Percentiles rank a stretch among this genome's conserved stretches.
These are phyloP conservation scores for Acronicta leporina DNA, from an alignment of 2,888 invertebrate species.

Conservation along the genomic window DNA sequence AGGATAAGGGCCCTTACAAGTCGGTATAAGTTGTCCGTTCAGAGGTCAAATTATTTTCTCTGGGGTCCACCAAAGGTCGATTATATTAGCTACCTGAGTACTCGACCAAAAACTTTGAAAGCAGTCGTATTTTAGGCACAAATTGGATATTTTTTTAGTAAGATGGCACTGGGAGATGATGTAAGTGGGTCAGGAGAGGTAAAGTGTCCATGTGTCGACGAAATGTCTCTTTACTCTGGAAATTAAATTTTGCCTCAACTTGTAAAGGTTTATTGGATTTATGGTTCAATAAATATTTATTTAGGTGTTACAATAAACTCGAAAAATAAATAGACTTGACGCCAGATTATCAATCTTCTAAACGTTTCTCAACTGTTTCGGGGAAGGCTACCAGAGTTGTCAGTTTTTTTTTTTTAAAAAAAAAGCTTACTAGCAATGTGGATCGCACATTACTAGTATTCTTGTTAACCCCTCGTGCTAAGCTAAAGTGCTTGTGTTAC, in stretches of 20 bases:
- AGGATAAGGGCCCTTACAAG: conserved; percentile 16
- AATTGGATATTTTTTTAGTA: conserved; percentile 42
- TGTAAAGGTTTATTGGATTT: conserved; percentile 2
- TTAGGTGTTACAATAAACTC: too few relatives aligned
- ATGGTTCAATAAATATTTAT: background rate
- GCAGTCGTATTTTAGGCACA: conserved; percentile 32
- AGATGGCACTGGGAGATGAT: conserved; percentile 1
- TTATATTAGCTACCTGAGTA: conserved; percentile 32
- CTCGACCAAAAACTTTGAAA: conserved; percentile 31
- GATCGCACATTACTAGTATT: too few relatives aligned
- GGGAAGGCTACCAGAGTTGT: too few relatives aligned
- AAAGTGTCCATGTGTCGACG: background rate
- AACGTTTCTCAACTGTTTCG: too few relatives aligned
- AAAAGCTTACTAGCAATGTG: too few relatives aligned
- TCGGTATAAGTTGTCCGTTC: conserved; percentile 7
- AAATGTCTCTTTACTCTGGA: background rate
- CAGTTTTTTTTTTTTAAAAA: too few relatives aligned
- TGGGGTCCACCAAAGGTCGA: conserved; percentile 17
- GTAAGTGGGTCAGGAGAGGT: conserved; percentile 7
- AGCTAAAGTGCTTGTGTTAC: too few relatives aligned
- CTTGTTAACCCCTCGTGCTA: too few relatives aligned
- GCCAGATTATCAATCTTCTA: too few relatives aligned
- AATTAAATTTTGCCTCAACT: background rate
- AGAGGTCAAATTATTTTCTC: conserved; percentile 33
- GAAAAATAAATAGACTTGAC: too few relatives aligned